Evolutionary conservation across 2,888 invertebrate species (phyloP), one percentile per base, ranked within the genome.

Genomic region (Helleia helle): DNA sequence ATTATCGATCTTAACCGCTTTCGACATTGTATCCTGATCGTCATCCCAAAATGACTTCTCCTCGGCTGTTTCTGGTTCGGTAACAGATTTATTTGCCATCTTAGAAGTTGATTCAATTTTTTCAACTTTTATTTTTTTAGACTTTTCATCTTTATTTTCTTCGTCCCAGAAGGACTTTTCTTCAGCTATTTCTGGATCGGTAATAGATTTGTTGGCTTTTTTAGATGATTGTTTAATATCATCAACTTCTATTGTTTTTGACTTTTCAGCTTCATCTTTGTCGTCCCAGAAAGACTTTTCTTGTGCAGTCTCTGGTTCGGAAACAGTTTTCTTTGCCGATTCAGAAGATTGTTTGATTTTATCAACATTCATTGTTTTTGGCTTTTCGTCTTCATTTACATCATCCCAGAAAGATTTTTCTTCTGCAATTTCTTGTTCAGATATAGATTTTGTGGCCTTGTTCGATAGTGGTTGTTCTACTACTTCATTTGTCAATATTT

Each of bases 1-100:
- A 46, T 80, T 75, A 54, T 76, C 70, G 8, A 69, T 49, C 1
- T 65, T 43, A 3, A 65, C 63, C 37, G 62, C 62, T 44, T 67
- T 63, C 1, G 52, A 48, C 68, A 70, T 34, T 58, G 76, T 73
- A 36, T 75, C 71, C 36, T 74, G 68, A 38, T 74, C 62, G 27
- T 81, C 79, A 48, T 83, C 83, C 75, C 75, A 79, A 46, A 77
- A 52, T 5, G 72, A 71, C 24, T 74, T 77, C 38, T 70, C 71
- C 59, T 76, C 72, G 0, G 58, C 59, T 2, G 52, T 49, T 42
- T 75, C 74, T 1, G 72, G 64, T 49, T 71, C 65, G 41, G 65
- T 65, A n/a, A 61, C 29, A 3, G 67, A 62, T 49, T 73, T 75
- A 36, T 54, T 62, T 2, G 62, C 69, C 46, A 64, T 63, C 1